Evolutionary conservation across 2,888 invertebrate genomes (phyloP), one percentile per base, ranked within the genome.

Genomic region (Cataglyphis cursor): DNA sequence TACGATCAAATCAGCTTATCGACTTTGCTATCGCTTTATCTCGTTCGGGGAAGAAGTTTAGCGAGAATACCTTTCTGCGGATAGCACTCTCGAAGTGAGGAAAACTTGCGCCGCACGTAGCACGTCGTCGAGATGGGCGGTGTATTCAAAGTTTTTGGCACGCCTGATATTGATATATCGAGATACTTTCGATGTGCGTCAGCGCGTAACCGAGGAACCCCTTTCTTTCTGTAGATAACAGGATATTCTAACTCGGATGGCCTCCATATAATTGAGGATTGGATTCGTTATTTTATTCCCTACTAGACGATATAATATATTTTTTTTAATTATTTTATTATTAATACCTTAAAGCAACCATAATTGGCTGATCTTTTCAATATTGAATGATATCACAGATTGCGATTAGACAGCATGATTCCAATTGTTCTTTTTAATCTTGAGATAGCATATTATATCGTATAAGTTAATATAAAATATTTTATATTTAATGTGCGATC

Each of bases 71-170:
- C 85, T 87, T 85, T 65, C 64, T 68, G 70, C 61, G 68, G 83
- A 83, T 84, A 85, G 75, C 81, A 76, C 61, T 74, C 48, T 81
- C 62, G 82, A 89, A 83, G 75, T 81, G 84, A 61, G 70, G 85
- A 78, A 89, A 90, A 90, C 82, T 90, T 90, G 41, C 72, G 59
- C 66, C 80, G 82, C 74, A 59, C 85, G 83, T 82, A 82, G 48
- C 73, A 74, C 84, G 82, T 83, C 83, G 85, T 75, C 81, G 24
- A 68, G 80, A 65, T 81, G 73, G 88, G 59, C 57, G 89, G 87
- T 84, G 84, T 90, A 90, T 91, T 90, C 91, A 87, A 91, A 91
- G 91, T 91, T 91, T 91, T 90, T 87, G 90, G 90, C 92, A 89
- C 83, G 85, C 72, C 81, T 91, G 91, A 91, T 91, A 88, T 90